Base-by-base conservation (phyloP, 1,140 invertebrate species). In the Drosophila bifasciata region DNA sequence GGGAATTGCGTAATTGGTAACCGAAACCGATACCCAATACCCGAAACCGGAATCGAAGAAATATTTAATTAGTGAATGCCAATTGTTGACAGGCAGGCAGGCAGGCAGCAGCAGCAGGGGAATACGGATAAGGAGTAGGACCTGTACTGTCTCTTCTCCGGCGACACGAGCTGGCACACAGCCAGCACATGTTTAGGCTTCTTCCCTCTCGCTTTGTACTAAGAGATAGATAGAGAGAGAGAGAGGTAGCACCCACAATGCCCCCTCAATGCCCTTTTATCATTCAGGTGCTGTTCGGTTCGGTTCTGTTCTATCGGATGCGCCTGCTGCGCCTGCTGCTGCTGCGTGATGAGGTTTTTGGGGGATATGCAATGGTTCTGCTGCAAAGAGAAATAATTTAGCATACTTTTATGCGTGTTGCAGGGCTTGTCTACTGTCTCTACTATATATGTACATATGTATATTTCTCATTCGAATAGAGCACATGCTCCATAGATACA, bases 61-160 rank as follows among this genome's bases (percentile, higher is more conserved):
- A 49, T 39, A 70, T 50, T 70, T 70, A 70, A 70, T 70, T 70
- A 70, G 67, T 70, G 25, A 58, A 48, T 70, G 64, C 64, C 67
- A 70, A 70, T 55, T 36, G 67, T 45, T 69, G 67, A 58, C 52
- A 58, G 25, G 28, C 13, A 28, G 23, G 23, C 23, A 28, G 19
- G 19, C 19, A 21, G 19, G 11, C 4, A 19, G 8, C 19, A 17
- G 15, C 25, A 36, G 9, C n/a, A n/a, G n/a, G n/a, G n/a, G n/a
- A n/a, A n/a, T n/a, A 16, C 6, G 5, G 15, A 6, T 8, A 9
- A 3, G 15, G 15, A 23, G 21, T 5, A 15, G 9, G 13, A 28
- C n/a, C n/a, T 46, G 8, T 19, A 1, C 9, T 48, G 21, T 19
- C 21, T 17, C 45, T 48, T 11, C 15, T 13, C 21, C 21, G 13